Base-by-base conservation (phyloP, 2,113 vertebrate species). In the Callocephalon fimbriatum region DNA sequence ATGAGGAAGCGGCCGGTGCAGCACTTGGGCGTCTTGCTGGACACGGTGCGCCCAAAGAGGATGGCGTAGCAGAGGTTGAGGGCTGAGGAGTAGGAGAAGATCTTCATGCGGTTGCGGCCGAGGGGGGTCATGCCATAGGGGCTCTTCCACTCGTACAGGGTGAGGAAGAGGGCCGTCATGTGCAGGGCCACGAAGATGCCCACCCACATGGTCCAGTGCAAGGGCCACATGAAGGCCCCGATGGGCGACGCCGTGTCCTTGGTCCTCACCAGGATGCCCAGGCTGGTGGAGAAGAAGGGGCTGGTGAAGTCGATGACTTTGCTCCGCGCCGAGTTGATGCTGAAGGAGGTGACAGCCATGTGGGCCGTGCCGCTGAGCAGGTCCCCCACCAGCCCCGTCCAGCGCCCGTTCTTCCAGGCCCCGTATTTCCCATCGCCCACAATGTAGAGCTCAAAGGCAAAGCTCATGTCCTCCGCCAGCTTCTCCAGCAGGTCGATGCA, bases 171-270 rank as follows among this genome's bases (percentile, higher is more conserved):
- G 0, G 99, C 99, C 0, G 98, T 99, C 91, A 99, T 98, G 88
- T 99, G 99, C 92, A 99, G 98, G 2, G 99, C 99, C 19, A 99
- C 98, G 2, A 99, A 99, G 85, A 99, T 98, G 35, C 99, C 99
- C 98, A 99, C 98, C 99, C 99, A 99, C 99, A 99, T 99, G 94
- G 99, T 98, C 99, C 99, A 99, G 98, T 99, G 99, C 79, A 99
- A 97, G 0, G 99, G 99, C 99, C 99, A 99, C 99, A 99, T 99
- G 98, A 99, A 99, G 72, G 99, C 99, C 5, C 99, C 99, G 1
- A 99, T 99, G 54, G 99, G 99, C 0, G 99, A 99, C 0, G 99
- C 99, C 0, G 99, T 99, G 98, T 99, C 99, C 38, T 97, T 98
- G 31, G 99, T 98, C 31, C 99, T 98, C 92, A 99, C 99, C 97